A percentile compares a stretch with the other conserved stretches of the same genome.
Evolutionary conservation across 2,888 invertebrate species (phyloP).

Genomic region (Sarcophaga variegata): DNA sequence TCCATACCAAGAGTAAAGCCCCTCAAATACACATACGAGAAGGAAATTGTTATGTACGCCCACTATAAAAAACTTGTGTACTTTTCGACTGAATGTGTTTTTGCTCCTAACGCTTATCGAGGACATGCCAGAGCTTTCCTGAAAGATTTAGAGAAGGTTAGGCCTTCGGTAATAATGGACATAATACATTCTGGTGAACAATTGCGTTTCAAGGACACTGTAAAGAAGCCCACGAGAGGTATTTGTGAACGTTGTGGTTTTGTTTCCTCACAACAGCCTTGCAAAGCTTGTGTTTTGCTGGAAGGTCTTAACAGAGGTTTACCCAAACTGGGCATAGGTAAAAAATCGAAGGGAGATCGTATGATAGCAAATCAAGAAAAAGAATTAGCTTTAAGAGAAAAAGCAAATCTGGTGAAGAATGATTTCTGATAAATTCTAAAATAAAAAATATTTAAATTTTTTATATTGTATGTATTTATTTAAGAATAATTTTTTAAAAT

Average conservation of each 20-base stretch:
- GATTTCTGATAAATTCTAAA: slow-evolving; percentile 77
- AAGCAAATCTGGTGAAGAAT: slow-evolving; percentile 81
- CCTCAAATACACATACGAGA: slow-evolving; percentile 98
- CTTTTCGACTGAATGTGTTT: slow-evolving; percentile 99
- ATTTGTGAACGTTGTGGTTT: slow-evolving; percentile 94
- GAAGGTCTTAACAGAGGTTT: slow-evolving; percentile 97
- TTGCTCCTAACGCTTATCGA: slow-evolving; percentile 98
- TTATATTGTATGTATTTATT: slow-evolving; percentile 31
- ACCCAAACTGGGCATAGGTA: slow-evolving; percentile 94
- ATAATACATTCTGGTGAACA: slow-evolving; percentile 96
- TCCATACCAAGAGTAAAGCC: slow-evolving; percentile 96
- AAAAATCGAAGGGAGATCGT: slow-evolving; percentile 90
- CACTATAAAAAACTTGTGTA: slow-evolving; percentile 97
- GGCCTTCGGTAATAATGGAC: slow-evolving; percentile 95
- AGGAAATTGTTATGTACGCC: slow-evolving; percentile 99
- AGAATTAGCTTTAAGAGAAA: slow-evolving; percentile 78
- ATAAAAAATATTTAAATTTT: slow-evolving; percentile 8
- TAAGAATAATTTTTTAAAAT: neutral
- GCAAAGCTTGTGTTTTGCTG: slow-evolving; percentile 97
- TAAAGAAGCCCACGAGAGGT: slow-evolving; percentile 91
- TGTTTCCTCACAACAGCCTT: slow-evolving; percentile 95
- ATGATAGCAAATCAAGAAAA: slow-evolving; percentile 84
- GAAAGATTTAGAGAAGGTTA: slow-evolving; percentile 96
- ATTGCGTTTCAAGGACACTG: slow-evolving; percentile 90
- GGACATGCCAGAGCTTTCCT: slow-evolving; percentile 94